These are phyloP conservation scores for Lepeophtheirus nordmannii DNA, from an alignment of 2,888 invertebrate genomes.

Conservation along the genomic window DNA sequence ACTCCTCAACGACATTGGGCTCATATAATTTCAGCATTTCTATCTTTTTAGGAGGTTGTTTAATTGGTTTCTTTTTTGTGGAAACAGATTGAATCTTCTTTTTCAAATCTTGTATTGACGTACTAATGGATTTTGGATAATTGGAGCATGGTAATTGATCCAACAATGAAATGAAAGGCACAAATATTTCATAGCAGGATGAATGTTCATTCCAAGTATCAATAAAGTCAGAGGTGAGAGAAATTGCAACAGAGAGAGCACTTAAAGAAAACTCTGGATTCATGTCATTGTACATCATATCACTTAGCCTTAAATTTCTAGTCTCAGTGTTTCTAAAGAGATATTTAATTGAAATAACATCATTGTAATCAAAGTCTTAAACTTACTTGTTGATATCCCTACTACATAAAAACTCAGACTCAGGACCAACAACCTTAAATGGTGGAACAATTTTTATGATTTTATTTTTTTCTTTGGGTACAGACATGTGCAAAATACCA, in stretches of 20 bases:
- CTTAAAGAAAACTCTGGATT: constrained; percentile 10
- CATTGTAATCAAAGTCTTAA: not conserved
- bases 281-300: constrained; percentile 15
- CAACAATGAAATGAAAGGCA: constrained; percentile 43
- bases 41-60: constrained; percentile 51
- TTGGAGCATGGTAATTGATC: constrained; percentile 43
- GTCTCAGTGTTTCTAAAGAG: not conserved
- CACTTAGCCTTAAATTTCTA: constrained; percentile 19
- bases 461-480: constrained; percentile 46
- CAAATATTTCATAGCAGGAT: constrained; percentile 38
- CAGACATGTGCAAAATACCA: constrained; percentile 53
- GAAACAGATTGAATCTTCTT: constrained; percentile 35
- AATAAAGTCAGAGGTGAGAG: constrained; percentile 15
- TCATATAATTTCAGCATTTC: constrained; percentile 68
- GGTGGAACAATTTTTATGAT: constrained; percentile 50
- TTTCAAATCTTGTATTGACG: constrained; percentile 37
- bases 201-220: constrained; percentile 35
- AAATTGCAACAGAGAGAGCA: constrained; percentile 8
- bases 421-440: constrained; percentile 44
- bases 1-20: constrained; percentile 68
- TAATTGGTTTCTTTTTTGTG: constrained; percentile 34
- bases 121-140: constrained; percentile 46
- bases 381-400: constrained; percentile 20
- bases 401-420: constrained; percentile 28
- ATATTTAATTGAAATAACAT: constrained; percentile 4